A percentile compares a stretch with the other conserved stretches of the same genome.
phyloP scores from a whole-genome alignment of 2,888 invertebrate species.

The Altica lythri region DNA sequence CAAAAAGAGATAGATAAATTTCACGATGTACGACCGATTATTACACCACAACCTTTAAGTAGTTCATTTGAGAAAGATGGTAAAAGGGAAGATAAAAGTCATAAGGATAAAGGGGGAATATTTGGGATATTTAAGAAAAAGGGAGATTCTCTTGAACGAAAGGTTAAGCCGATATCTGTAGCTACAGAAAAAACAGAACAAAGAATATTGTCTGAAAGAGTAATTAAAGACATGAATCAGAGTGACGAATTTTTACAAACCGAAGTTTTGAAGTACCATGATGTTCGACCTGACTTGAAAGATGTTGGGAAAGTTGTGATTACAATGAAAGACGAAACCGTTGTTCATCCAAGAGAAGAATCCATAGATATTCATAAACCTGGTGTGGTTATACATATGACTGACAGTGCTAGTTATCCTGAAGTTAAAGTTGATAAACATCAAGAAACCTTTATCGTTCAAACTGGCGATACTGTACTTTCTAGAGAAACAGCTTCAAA shows the following conservation, averaged over 20 bases:
- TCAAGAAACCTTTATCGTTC: slow-evolving; percentile 22
- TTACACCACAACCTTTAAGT: neutral
- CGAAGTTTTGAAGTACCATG: slow-evolving; percentile 40
- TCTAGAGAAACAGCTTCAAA: neutral
- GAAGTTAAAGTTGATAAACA: slow-evolving; percentile 34
- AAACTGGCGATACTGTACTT: neutral
- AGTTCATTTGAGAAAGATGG: no score
- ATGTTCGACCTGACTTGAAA: slow-evolving; percentile 31
- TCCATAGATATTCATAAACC: neutral
- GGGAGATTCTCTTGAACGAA: neutral
- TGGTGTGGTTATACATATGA: slow-evolving; percentile 21
- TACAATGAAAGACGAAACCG: neutral
- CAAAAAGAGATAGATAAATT: slow-evolving; percentile 38
- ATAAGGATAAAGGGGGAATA: slow-evolving; percentile 30
- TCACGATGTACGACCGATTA: slow-evolving; percentile 35
- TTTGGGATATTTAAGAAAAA: slow-evolving; percentile 30
- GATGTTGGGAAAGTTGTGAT: neutral
- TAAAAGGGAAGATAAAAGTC: slow-evolving; percentile 22
- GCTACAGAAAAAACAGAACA: neutral
- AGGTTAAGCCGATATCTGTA: neutral
- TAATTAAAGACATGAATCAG: slow-evolving; percentile 25
- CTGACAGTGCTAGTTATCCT: slow-evolving; percentile 33
- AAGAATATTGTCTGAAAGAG: slow-evolving; percentile 13
- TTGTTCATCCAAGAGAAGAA: neutral
- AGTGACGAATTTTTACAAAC: slow-evolving; percentile 32